Percentiles rank a stretch among this genome's conserved stretches.
These are phyloP conservation scores for Gortyna flavago DNA, from an alignment of 2,888 invertebrate genomes.

Conservation along the genomic window DNA sequence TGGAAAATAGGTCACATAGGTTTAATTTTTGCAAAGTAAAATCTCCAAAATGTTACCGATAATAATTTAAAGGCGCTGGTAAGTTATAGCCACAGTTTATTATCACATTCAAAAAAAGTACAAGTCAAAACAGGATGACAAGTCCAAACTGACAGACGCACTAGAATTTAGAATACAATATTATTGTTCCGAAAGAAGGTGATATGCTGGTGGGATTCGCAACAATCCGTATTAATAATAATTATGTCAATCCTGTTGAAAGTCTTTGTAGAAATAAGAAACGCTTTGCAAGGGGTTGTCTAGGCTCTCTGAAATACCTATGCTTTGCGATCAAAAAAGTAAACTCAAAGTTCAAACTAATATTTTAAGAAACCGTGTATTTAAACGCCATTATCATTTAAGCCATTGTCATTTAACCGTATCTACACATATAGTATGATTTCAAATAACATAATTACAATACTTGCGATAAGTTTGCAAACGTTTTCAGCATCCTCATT, in stretches of 20 bases:
- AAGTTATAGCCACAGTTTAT: no score
- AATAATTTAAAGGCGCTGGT: no score
- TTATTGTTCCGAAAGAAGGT: no score
- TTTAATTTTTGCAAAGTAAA: no score
- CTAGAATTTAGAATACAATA: no score
- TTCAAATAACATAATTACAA: background rate
- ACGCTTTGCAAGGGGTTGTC: background rate
- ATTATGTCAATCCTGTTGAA: background rate
- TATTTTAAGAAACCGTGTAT: background rate
- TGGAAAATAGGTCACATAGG: no score
- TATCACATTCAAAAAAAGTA: no score
- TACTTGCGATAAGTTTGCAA: background rate
- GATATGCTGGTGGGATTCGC: no score
- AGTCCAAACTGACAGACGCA: no score
- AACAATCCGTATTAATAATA: background rate
- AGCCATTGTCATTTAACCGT: background rate
- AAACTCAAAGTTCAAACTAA: background rate
- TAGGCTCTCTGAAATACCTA: background rate
- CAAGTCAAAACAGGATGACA: no score
- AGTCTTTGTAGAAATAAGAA: background rate
- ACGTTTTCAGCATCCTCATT: slow-evolving; percentile 3
- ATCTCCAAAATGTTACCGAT: no score
- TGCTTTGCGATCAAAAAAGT: background rate
- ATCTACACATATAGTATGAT: background rate
- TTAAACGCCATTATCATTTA: background rate